Evolutionary conservation across 2,888 invertebrate species (phyloP).

Genomic region (Clitarchus hookeri): DNA sequence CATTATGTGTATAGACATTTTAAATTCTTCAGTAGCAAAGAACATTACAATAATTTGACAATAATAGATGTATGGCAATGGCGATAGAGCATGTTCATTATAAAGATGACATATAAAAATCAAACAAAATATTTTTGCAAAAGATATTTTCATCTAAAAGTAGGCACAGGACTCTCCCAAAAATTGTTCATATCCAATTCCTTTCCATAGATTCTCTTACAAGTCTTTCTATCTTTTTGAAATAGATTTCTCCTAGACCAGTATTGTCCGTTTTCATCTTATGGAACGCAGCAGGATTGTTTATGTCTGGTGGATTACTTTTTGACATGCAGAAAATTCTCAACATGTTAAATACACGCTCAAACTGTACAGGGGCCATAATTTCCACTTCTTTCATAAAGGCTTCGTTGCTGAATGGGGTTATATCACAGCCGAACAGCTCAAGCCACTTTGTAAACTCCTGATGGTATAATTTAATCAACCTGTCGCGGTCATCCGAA

Average conservation of each 20-base stretch:
- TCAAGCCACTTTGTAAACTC: conserved; percentile 55
- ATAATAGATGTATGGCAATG: too few species aligned
- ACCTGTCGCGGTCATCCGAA: conserved; percentile 56
- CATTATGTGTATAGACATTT: too few species aligned
- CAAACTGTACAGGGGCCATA: not conserved
- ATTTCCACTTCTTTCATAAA: conserved; percentile 10
- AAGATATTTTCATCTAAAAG: too few species aligned
- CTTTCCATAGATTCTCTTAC: not conserved
- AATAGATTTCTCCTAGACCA: not conserved
- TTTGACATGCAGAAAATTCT: not conserved
- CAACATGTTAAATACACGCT: conserved; percentile 5
- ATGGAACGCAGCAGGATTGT: not conserved
- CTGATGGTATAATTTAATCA: conserved; percentile 59
- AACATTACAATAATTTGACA: too few species aligned
- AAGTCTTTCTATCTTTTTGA: not conserved
- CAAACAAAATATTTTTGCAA: too few species aligned
- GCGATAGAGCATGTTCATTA: too few species aligned
- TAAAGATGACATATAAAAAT: too few species aligned
- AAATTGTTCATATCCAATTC: not conserved
- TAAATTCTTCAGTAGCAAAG: too few species aligned
- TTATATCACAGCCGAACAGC: conserved; percentile 51
- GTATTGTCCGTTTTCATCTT: not conserved
- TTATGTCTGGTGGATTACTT: not conserved
- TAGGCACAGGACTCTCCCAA: too few species aligned
- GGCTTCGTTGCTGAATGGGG: conserved; percentile 5